Evolutionary conservation across 2,888 invertebrate genomes (phyloP).

Genomic region (Heliconius aoede): DNA sequence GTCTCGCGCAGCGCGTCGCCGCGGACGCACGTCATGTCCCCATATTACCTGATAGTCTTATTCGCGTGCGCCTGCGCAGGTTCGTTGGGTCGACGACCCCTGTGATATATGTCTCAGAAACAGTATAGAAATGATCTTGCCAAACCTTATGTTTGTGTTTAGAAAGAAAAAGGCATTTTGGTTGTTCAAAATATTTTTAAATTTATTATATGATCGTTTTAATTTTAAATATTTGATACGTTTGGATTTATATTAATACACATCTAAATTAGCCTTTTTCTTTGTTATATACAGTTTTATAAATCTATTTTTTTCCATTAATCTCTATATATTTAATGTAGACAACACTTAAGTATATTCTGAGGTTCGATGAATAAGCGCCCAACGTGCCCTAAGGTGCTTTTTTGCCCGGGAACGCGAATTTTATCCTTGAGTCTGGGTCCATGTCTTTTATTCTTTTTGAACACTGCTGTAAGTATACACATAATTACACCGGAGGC

Average conservation of each 20-base stretch:
- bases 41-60: constrained; percentile 47
- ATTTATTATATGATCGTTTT: background rate
- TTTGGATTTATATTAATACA: background rate
- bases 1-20: constrained; percentile 56
- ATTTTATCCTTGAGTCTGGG: constrained; percentile 38
- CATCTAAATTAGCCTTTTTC: background rate
- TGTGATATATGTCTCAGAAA: constrained; percentile 63
- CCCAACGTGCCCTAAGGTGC: constrained; percentile 36
- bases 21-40: constrained; percentile 56
- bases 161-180: constrained; percentile 9
- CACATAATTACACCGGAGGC: constrained; percentile 22
- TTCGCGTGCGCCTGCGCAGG: constrained; percentile 57
- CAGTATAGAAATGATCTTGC: constrained; percentile 22
- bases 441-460: constrained; percentile 29
- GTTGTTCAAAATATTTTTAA: background rate
- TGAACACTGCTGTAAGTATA: constrained; percentile 22
- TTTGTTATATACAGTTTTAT: background rate
- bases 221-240: background rate
- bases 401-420: constrained; percentile 45
- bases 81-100: constrained; percentile 72
- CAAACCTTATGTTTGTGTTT: constrained; percentile 23
- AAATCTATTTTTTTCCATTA: background rate
- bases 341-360: constrained; percentile 7
- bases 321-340: background rate
- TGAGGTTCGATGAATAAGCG: constrained; percentile 54